Evolutionary conservation across 2,113 vertebrate species (phyloP).

Genomic region (Siniperca chuatsi): DNA sequence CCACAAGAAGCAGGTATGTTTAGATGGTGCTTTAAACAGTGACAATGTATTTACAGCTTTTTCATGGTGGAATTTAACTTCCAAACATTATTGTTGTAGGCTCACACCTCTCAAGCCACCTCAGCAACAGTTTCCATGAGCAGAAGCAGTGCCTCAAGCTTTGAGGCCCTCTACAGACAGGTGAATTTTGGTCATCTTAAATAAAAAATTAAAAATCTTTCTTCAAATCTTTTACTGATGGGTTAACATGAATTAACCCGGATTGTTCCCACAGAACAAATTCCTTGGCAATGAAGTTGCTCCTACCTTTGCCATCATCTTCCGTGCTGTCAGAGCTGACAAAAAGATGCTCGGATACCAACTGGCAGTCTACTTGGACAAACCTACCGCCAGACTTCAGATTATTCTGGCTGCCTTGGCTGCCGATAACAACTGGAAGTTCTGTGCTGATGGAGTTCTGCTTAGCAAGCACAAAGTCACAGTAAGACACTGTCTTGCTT

Average conservation of each 20-base stretch:
- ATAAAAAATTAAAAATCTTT: not conserved
- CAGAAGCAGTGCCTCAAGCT: constrained; percentile 72
- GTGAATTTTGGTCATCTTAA: constrained; percentile 42
- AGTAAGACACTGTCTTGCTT: constrained; percentile 73
- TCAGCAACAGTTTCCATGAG: constrained; percentile 36
- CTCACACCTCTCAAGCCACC: constrained; percentile 10
- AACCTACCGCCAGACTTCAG: constrained; percentile 78
- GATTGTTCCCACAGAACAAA: constrained; percentile 60
- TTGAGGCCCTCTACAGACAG: constrained; percentile 68
- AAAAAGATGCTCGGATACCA: constrained; percentile 81
- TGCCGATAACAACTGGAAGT: constrained; percentile 82
- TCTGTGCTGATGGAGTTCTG: constrained; percentile 84
- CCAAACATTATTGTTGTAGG: constrained; percentile 22
- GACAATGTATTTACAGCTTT: constrained; percentile 3
- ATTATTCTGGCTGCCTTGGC: constrained; percentile 82
- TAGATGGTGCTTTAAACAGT: not conserved
- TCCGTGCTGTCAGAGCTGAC: constrained; percentile 76
- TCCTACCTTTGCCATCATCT: constrained; percentile 71
- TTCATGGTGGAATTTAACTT: not conserved
- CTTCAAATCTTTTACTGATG: not conserved
- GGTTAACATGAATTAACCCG: not conserved
- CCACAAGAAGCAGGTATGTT: constrained; percentile 65
- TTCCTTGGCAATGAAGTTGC: constrained; percentile 72
- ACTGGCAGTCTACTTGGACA: constrained; percentile 78
- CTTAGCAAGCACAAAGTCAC: constrained; percentile 82